Percentiles rank a stretch among this genome's conserved stretches.
phyloP scores from a whole-genome alignment of 2,888 invertebrate species.

The Metallyticus violacea region DNA sequence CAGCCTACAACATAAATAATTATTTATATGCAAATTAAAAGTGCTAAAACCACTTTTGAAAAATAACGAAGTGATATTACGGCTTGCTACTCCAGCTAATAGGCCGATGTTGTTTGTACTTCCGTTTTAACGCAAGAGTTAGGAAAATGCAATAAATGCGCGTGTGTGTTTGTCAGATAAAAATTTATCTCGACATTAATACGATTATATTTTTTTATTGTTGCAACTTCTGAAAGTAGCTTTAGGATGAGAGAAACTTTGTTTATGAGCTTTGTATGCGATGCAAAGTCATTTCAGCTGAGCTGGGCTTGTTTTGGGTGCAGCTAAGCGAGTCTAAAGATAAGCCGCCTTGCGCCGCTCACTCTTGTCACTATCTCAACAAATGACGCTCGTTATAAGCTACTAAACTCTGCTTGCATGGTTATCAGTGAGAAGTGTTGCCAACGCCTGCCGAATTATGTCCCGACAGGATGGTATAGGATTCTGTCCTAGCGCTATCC shows the following conservation, averaged over 20 bases:
- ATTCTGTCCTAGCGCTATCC: neutral
- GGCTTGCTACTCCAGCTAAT: neutral
- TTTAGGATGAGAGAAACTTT: neutral
- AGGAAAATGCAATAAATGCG: neutral
- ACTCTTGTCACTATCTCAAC: neutral
- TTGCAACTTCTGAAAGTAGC: neutral
- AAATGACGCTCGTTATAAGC: neutral
- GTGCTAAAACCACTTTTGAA: neutral
- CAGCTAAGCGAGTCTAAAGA: neutral
- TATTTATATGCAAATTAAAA: neutral
- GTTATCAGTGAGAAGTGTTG: neutral
- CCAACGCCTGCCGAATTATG: neutral
- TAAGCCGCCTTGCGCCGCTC: neutral
- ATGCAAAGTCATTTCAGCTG: neutral
- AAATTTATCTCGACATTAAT: neutral
- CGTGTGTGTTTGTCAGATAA: neutral
- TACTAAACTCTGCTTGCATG: neutral
- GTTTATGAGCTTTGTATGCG: neutral
- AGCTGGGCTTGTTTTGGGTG: neutral
- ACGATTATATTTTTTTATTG: neutral
- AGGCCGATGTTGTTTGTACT: neutral
- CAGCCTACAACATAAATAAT: neutral
- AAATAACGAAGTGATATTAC: neutral
- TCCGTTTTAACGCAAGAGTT: neutral
- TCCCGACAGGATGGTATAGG: neutral